phyloP scores from a whole-genome alignment of 1,140 invertebrate genomes.

The Solenopsis invicta region DNA sequence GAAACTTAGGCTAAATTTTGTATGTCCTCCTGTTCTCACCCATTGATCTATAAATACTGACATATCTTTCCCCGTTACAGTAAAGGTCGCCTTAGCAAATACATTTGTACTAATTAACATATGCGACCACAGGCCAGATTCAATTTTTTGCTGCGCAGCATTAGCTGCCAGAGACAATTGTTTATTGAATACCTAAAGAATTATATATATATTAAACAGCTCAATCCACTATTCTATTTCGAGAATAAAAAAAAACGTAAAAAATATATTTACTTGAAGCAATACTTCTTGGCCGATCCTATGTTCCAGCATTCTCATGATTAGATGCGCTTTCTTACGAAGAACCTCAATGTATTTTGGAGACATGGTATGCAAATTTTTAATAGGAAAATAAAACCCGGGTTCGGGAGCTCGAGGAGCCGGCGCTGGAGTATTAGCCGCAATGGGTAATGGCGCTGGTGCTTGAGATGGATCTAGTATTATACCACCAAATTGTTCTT shows the following conservation, averaged over 20 bases:
- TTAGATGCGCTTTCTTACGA: conserved; percentile 96
- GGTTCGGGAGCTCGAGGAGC: conserved; percentile 89
- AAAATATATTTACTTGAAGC: conserved; percentile 91
- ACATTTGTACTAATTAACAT: conserved; percentile 97
- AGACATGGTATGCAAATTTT: conserved; percentile 96
- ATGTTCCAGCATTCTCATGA: conserved; percentile 98
- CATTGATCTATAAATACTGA: conserved; percentile 99
- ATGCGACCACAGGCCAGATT: conserved; percentile 95
- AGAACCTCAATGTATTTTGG: conserved; percentile 96
- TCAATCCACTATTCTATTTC: not conserved
- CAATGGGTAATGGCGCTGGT: conserved; percentile 89
- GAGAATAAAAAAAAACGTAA: not conserved
- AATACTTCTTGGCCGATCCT: conserved; percentile 97
- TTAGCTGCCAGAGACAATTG: conserved; percentile 96
- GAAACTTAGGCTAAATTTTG: conserved; percentile 97
- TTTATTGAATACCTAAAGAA: conserved; percentile 95
- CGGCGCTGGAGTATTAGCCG: conserved; percentile 88
- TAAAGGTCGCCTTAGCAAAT: conserved; percentile 98
- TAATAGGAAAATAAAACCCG: conserved; percentile 95
- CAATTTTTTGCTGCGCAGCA: conserved; percentile 95
- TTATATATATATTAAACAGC: conserved; percentile 40
- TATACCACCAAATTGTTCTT: conserved; percentile 97
- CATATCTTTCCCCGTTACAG: conserved; percentile 99
- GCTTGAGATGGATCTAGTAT: conserved; percentile 96
- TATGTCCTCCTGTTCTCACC: conserved; percentile 98